Conservation (phyloP, 1,140 invertebrate genomes). For the Nasonia longicornis region DNA sequence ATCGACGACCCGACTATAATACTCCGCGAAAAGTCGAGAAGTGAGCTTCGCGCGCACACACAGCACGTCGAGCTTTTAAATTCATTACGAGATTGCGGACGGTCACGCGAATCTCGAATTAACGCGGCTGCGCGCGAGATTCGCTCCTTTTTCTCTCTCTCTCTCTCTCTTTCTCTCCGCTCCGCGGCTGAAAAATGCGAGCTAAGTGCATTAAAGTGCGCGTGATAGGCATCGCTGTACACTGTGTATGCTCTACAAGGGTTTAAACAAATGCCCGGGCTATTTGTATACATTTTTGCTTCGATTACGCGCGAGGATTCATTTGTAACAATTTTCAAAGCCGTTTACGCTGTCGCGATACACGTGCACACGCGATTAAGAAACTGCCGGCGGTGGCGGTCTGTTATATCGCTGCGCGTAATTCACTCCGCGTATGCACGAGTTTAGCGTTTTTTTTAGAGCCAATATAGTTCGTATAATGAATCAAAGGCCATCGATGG, state of each 20-base stretch:
- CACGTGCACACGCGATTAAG: too few species aligned
- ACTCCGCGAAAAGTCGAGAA: not conserved
- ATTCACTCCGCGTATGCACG: too few species aligned
- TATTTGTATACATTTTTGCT: conserved; percentile 2
- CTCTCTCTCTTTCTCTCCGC: not conserved
- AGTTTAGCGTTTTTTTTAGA: too few species aligned
- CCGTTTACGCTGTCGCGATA: too few species aligned
- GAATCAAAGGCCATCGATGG: too few species aligned
- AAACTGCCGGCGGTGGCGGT: too few species aligned
- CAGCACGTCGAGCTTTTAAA: conserved; percentile 25
- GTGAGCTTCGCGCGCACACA: not conserved
- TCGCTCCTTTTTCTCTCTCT: conserved; percentile 13
- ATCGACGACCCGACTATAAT: not conserved
- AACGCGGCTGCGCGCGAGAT: conserved; percentile 4
- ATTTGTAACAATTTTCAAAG: too few species aligned
- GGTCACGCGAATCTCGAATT: conserved; percentile 40
- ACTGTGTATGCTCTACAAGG: conserved; percentile 29
- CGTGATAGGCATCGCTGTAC: not conserved
- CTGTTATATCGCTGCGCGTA: too few species aligned
- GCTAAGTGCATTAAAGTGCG: conserved; percentile 36
- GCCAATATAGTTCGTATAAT: too few species aligned
- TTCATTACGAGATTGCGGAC: conserved; percentile 16
- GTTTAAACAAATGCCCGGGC: conserved; percentile 9
- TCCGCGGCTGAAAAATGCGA: conserved; percentile 29
- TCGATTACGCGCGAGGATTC: too few species aligned